Evolutionary conservation across 2,797 vertebrate genomes (phyloP), one percentile per base, ranked within the genome.

Genomic region (Pseudocheirus occidentalis): DNA sequence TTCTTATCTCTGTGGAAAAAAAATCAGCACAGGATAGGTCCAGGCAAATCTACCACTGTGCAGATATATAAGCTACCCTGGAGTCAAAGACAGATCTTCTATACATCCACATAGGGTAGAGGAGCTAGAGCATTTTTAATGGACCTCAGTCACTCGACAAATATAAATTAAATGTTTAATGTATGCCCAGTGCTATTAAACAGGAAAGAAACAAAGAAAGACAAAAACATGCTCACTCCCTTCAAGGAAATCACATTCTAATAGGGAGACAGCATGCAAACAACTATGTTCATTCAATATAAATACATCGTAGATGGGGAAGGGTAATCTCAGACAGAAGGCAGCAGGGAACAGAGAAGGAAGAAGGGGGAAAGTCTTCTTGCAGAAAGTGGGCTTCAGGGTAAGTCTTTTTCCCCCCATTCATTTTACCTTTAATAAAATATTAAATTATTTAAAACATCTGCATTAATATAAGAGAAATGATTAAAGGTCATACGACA

Each of bases 401-500:
- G 11, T 59, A 59, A 59, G 11, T 12, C 58, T 59, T 59, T 54
- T 54, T 54, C 11, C 12, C 5, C 52, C 52, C 66, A 89, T 96
- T 96, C 18, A 90, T 95, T 92, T 58, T 5, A 89, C 12, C 95
- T 93, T 4, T 93, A 95, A 95, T 91, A 59, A 89, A 3, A 29
- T 96, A 6, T 92, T 95, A 16, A 66, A 54, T 92, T 0, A 46
- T 94, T 95, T 1, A 89, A 92, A 95, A 93, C 2, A 52, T 14
- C 90, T 96, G 73, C 91, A 89, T 92, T 94, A 90, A 55, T 95
- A 93, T 94, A 4, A 94, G 28, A 29, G 12, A 95, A 58, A 6
- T 93, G 92, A 90, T 58, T 91, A 95, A 92, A 90, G 46, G 59
- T 31, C 52, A 58, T 91, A 93, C 94, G 55, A 96, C 94, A 81